phyloP scores from a whole-genome alignment of 1,140 invertebrate genomes.

The Hirudo medicinalis region DNA sequence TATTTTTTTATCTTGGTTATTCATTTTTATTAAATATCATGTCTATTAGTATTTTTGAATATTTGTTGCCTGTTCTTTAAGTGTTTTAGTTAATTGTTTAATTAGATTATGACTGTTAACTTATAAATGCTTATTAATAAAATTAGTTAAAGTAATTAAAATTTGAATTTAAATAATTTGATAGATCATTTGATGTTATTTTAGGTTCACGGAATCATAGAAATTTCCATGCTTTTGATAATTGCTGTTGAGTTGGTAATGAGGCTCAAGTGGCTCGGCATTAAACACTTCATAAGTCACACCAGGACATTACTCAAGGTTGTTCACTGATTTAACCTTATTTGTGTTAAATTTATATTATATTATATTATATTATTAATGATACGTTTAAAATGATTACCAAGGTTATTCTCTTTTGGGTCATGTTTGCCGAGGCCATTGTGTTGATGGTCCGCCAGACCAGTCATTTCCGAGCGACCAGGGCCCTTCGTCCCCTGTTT shows the following conservation, averaged over 20 bases:
- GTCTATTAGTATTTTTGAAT: too few species aligned
- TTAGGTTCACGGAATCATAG: constrained; percentile 64
- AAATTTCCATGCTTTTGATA: constrained; percentile 60
- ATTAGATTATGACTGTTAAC: too few species aligned
- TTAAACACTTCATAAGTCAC: constrained; percentile 65
- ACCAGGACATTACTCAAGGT: constrained; percentile 75
- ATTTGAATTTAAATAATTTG: too few species aligned
- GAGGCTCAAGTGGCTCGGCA: constrained; percentile 71
- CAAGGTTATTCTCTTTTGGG: constrained; percentile 58
- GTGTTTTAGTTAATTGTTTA: too few species aligned
- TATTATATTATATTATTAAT: too few species aligned
- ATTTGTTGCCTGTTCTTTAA: too few species aligned
- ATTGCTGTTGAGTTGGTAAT: constrained; percentile 65
- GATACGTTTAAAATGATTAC: not conserved
- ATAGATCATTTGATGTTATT: constrained; percentile 26
- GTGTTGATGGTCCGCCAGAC: constrained; percentile 66
- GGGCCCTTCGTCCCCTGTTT: constrained; percentile 76
- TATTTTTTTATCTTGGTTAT: too few species aligned
- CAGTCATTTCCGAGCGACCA: constrained; percentile 71
- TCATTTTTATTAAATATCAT: too few species aligned
- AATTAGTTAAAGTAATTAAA: too few species aligned
- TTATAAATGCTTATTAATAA: too few species aligned
- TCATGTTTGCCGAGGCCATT: constrained; percentile 73
- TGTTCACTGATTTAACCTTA: constrained; percentile 24
- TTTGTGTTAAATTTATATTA: not conserved